Evolutionary conservation across 2,888 invertebrate genomes (phyloP).

Genomic region (Troides helena): DNA sequence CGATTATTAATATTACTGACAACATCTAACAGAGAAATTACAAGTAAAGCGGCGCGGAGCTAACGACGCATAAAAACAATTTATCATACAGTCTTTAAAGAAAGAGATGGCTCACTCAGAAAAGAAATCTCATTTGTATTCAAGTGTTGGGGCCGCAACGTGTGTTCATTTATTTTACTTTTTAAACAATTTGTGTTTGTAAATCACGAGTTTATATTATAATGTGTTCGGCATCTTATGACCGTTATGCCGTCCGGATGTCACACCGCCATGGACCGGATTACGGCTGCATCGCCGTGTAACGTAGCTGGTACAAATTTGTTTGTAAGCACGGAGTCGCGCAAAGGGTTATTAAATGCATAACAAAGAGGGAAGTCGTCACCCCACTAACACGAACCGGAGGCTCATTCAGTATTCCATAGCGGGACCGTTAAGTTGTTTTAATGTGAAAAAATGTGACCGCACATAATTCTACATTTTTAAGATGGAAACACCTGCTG

Average conservation of each 20-base stretch:
- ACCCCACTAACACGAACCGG: slow-evolving; percentile 48
- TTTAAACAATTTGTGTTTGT: slow-evolving; percentile 70
- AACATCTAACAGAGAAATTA: slow-evolving; percentile 71
- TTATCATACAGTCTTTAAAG: slow-evolving; percentile 67
- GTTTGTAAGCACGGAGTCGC: slow-evolving; percentile 44
- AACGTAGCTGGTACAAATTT: slow-evolving; percentile 33
- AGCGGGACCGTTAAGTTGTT: slow-evolving; percentile 56
- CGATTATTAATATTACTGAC: slow-evolving; percentile 75
- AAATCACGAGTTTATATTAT: slow-evolving; percentile 66
- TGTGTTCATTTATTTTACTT: slow-evolving; percentile 67
- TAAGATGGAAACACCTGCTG: slow-evolving; percentile 60
- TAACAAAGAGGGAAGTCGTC: slow-evolving; percentile 48
- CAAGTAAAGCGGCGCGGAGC: slow-evolving; percentile 63
- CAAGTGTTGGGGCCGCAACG: slow-evolving; percentile 48
- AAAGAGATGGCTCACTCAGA: slow-evolving; percentile 66
- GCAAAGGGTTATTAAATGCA: slow-evolving; percentile 45
- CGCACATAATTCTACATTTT: slow-evolving; percentile 37
- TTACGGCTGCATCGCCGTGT: slow-evolving; percentile 50
- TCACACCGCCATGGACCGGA: slow-evolving; percentile 58
- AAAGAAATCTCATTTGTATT: slow-evolving; percentile 74
- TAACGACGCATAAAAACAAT: slow-evolving; percentile 72
- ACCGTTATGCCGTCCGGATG: slow-evolving; percentile 63
- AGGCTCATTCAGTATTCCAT: slow-evolving; percentile 53
- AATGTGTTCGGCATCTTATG: slow-evolving; percentile 41
- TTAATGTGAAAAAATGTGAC: slow-evolving; percentile 56